Conservation (phyloP, 2,113 vertebrate species). For the Sturnus vulgaris region DNA sequence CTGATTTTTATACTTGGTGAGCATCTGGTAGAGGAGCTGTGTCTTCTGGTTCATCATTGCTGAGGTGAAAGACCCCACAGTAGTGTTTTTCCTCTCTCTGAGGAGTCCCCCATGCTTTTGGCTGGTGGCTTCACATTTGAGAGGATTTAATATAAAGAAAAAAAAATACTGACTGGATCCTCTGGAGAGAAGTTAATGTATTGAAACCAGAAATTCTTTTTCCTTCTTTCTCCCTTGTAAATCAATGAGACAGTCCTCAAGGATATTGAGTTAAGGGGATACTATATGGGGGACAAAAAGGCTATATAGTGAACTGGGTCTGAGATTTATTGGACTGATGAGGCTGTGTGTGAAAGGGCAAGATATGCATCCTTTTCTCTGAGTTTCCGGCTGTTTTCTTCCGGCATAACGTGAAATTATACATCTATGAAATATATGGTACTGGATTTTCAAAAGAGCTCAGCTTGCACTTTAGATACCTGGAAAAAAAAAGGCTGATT, state of each 20-base stretch:
- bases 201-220: conserved; percentile 26
- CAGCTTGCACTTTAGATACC: conserved; percentile 6
- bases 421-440: background rate
- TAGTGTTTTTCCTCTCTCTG: background rate
- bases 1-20: background rate
- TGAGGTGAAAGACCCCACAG: background rate
- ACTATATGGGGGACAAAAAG: background rate
- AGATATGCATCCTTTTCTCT: background rate
- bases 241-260: background rate
- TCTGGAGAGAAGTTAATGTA: background rate
- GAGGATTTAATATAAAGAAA: background rate
- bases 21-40: background rate
- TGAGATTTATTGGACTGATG: background rate
- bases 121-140: background rate
- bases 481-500: background rate
- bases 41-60: background rate
- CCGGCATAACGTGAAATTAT: background rate
- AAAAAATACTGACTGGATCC: background rate
- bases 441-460: conserved; percentile 20
- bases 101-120: background rate
- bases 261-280: background rate
- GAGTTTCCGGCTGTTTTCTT: background rate
- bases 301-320: background rate
- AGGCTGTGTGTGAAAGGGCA: background rate
- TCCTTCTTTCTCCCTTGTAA: background rate